Conservation (phyloP, 1,140 invertebrate genomes). For the Nixonia krombeini region DNA sequence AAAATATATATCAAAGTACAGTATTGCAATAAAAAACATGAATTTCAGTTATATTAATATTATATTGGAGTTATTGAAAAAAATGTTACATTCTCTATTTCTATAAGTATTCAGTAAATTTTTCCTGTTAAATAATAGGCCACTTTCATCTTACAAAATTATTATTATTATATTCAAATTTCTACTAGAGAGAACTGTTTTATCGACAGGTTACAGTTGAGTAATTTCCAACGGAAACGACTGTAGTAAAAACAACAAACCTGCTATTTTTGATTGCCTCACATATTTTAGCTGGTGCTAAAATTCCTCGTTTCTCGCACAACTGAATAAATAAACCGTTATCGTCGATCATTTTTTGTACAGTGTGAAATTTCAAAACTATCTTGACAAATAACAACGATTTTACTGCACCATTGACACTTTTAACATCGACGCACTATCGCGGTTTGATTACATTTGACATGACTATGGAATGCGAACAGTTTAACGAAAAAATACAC, state of each 20-base stretch:
- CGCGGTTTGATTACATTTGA: too few species aligned
- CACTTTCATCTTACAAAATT: background rate
- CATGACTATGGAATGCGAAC: too few species aligned
- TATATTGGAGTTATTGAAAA: background rate
- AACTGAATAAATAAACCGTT: conserved; percentile 54
- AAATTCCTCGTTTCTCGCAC: conserved; percentile 53
- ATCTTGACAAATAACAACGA: too few species aligned
- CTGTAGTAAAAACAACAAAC: conserved; percentile 44
- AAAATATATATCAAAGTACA: background rate
- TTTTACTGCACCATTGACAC: background rate
- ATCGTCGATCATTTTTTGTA: conserved; percentile 60
- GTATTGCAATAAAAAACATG: background rate
- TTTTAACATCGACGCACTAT: background rate
- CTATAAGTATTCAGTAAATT: too few species aligned
- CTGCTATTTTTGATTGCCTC: conserved; percentile 54
- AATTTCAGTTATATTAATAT: conserved; percentile 2
- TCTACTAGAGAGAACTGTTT: too few species aligned
- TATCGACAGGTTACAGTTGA: too few species aligned
- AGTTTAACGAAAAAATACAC: too few species aligned
- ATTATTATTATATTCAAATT: conserved; percentile 9
- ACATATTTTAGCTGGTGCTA: conserved; percentile 48
- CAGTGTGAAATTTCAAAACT: too few species aligned
- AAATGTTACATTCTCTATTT: background rate
- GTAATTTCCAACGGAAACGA: too few species aligned
- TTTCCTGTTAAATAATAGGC: too few species aligned